Conservation (phyloP, 2,797 vertebrate genomes). For the Philypnodon macrostomus region DNA sequence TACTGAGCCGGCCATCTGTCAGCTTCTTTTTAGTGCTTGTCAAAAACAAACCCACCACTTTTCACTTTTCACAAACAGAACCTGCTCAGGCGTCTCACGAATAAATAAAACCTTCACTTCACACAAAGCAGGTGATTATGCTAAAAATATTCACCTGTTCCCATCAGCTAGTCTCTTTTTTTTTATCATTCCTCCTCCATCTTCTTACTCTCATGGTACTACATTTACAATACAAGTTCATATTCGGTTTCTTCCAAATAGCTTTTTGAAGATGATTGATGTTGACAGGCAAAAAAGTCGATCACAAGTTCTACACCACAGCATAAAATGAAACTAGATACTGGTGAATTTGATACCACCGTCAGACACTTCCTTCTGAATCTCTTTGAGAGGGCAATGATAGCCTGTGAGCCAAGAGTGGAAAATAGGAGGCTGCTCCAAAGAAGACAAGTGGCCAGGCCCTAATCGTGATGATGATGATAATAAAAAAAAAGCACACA, state of each 20-base stretch:
- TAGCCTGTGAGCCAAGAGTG: conserved; percentile 26
- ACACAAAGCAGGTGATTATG: conserved; percentile 28
- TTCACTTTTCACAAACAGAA: conserved; percentile 56
- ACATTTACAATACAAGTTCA: conserved; percentile 6
- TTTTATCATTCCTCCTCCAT: conserved; percentile 4
- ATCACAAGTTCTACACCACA: conserved; percentile 29
- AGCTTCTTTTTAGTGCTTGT: conserved; percentile 57
- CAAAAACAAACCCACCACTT: conserved; percentile 59
- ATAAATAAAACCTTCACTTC: conserved; percentile 23
- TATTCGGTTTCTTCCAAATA: background rate
- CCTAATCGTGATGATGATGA: conserved; percentile 17
- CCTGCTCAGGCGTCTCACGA: conserved; percentile 28
- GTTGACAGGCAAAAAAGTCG: conserved; percentile 40
- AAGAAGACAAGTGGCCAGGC: conserved; percentile 21
- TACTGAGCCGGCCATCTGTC: conserved; percentile 75
- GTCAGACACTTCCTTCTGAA: conserved; percentile 34
- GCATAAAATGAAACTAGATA: conserved; percentile 45
- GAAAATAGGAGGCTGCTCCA: conserved; percentile 21
- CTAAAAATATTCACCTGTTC: conserved; percentile 18
- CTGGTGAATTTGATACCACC: conserved; percentile 43
- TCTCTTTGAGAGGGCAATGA: conserved; percentile 31
- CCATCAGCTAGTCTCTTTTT: conserved; percentile 1
- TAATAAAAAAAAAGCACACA: background rate
- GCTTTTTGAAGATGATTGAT: conserved; percentile 25
- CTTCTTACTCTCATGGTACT: conserved; percentile 1